These are phyloP conservation scores for Phalacrocorax aristotelis DNA, from an alignment of 2,113 vertebrate genomes.

Conservation along the genomic window DNA sequence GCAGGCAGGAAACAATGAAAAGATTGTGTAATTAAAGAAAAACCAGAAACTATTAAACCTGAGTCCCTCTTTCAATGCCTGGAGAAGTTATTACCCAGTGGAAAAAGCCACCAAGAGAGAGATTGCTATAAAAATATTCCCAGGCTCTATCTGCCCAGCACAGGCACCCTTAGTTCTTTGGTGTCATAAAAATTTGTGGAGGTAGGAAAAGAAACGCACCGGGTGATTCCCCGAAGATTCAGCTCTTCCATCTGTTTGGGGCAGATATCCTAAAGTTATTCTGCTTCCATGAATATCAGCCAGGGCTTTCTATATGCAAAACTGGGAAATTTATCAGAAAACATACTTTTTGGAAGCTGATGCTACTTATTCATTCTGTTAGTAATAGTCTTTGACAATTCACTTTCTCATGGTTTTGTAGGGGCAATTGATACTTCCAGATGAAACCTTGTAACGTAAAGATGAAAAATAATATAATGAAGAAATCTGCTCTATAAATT, in stretches of 20 bases:
- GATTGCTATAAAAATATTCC: background rate
- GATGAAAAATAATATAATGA: background rate
- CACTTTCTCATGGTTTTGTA: background rate
- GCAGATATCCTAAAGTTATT: slow-evolving; percentile 20
- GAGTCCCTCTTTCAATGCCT: background rate
- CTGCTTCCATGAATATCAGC: background rate
- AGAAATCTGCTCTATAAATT: background rate
- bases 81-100: background rate
- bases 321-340: slow-evolving; percentile 1
- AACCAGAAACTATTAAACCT: background rate
- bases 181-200: background rate
- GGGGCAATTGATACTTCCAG: background rate
- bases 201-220: background rate
- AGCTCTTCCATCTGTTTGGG: background rate
- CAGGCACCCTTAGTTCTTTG: background rate
- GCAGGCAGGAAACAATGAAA: background rate
- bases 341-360: background rate
- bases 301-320: slow-evolving; percentile 28
- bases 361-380: background rate
- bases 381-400: background rate
- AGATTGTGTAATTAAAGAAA: background rate
- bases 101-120: background rate
- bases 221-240: slow-evolving; percentile 20
- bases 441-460: background rate
- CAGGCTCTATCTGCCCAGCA: background rate